Evolutionary conservation across 1,140 invertebrate genomes (phyloP), one percentile per base, ranked within the genome.

Genomic region (Augochlora pura): DNA sequence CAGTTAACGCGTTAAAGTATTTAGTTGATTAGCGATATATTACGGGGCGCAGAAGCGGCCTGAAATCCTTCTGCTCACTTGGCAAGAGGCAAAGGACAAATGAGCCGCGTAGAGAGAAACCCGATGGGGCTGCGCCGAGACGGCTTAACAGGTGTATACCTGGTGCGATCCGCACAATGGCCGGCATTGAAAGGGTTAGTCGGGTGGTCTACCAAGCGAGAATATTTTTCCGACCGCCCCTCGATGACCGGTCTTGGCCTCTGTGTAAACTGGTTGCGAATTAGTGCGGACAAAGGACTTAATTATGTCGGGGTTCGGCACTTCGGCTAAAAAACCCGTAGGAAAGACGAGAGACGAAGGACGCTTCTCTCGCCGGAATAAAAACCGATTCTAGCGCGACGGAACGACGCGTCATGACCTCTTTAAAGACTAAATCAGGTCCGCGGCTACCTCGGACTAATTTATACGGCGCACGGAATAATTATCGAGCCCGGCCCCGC

Each of bases 201-300:
- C 73, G n/a, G 73, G 73, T 78, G 67, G 72, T 83, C 74, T 78
- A 67, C 27, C 60, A 57, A 21, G 6, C 49, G 80, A 60, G 69
- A 67, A 82, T 77, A 83, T 83, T 82, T 82, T 83, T 82, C 67
- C 80, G 72, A 60, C 80, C 39, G 42, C 18, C 21, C 54, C 21
- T 54, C 62, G 62, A 39, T 81, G 62, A 75, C 70, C 66, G 80
- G 73, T 77, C 80, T 72, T 49, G 68, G 79, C 25, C 49, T 68
- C 79, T 68, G 62, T 77, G 82, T 81, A 83, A 83, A 83, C 68
- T 83, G 80, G 62, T 82, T 83, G 82, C 80, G 82, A 83, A 82
- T 83, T 83, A 83, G 80, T 70, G 52, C 63, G 68, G 68, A 83
- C 80, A 83, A 82, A 82, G 82, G 65, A 65, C 64, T 76, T 83